Percentiles rank a stretch among this genome's conserved stretches.
These are phyloP conservation scores for Porites rus DNA, from an alignment of 92 coral and sea anemone genomes.

Conservation along the genomic window DNA sequence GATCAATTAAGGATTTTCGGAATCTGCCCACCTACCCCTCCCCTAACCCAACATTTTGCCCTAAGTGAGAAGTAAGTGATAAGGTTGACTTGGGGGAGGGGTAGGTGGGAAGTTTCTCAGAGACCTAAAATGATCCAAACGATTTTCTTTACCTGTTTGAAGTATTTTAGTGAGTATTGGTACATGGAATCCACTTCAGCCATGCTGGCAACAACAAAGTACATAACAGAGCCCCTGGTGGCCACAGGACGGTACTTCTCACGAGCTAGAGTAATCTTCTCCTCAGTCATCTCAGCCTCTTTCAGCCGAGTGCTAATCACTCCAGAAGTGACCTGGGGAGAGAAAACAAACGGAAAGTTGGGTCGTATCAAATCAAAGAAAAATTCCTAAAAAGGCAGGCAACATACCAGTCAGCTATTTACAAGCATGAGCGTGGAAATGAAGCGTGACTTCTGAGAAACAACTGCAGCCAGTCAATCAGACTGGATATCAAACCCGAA, in stretches of 20 bases:
- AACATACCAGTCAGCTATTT: too few relatives aligned
- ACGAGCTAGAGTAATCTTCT: constrained; percentile 91
- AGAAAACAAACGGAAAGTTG: not conserved
- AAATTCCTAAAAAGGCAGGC: too few relatives aligned
- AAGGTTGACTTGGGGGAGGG: too few relatives aligned
- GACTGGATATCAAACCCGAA: not conserved
- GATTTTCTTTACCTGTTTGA: constrained; percentile 74
- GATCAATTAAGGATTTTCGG: too few relatives aligned
- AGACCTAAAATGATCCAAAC: not conserved
- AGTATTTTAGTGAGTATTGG: constrained; percentile 95
- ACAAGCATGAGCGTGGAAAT: too few relatives aligned
- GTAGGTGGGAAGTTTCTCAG: too few relatives aligned
- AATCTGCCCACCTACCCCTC: too few relatives aligned
- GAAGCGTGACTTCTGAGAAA: too few relatives aligned
- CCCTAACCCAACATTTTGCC: too few relatives aligned
- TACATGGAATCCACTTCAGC: constrained; percentile 98
- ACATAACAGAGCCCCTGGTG: constrained; percentile 99
- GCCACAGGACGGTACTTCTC: constrained; percentile 99
- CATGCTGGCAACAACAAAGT: constrained; percentile 98
- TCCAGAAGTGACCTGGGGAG: constrained; percentile 92
- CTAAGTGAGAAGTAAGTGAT: too few relatives aligned
- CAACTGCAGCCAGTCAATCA: too few relatives aligned
- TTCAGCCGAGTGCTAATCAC: constrained; percentile 92
- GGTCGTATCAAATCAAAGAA: not conserved
- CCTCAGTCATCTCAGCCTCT: constrained; percentile 98